Evolutionary conservation across 1,140 invertebrate species (phyloP), one percentile per base, ranked within the genome.

Genomic region (Aphelinus certus): DNA sequence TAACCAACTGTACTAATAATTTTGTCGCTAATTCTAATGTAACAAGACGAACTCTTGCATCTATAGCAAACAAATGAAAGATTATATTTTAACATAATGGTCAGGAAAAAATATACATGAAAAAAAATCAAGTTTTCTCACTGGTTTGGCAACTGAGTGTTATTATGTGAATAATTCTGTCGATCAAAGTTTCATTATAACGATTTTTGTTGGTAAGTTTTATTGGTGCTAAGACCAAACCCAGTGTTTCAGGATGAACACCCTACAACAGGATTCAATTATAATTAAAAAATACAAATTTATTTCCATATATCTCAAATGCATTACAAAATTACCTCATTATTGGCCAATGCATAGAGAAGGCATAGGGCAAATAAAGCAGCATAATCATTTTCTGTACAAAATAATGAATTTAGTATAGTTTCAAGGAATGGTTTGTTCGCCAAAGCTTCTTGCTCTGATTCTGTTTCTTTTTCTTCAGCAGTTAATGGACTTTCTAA

Each of bases 371-470:
- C 93, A 88, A 99, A 97, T 63, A 99, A 88, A 0, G 97, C 93
- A 53, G 95, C 91, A 86, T 99, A 98, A 89, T 99, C 98, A 88
- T 98, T 98, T 83, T 97, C 95, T 3, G 88, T 90, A 84, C 96
- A 96, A 82, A 95, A 91, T 71, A 96, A 88, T 1, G 95, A 93
- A 79, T 94, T 93, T 65, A 97, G 89, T 71, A 98, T 92, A 1
- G 95, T 94, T 84, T 97, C 94, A 58, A 98, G 87, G 88, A 98
- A 98, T 6, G 96, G 95, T 82, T 94, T 93, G 66, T 90, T 91
- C 5, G 88, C 84, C 67, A 90, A 83, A 55, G 88, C 88, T 62
- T 84, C 87, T 55, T 82, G 85, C 62, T 88, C 86, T 65, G 85
- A 85, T 69, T 83, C 80, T 3, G 75, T 78, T 7, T 80, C 78